Evolutionary conservation across 2,113 vertebrate species (phyloP).

Genomic region (Lichenostomus cassidix): DNA sequence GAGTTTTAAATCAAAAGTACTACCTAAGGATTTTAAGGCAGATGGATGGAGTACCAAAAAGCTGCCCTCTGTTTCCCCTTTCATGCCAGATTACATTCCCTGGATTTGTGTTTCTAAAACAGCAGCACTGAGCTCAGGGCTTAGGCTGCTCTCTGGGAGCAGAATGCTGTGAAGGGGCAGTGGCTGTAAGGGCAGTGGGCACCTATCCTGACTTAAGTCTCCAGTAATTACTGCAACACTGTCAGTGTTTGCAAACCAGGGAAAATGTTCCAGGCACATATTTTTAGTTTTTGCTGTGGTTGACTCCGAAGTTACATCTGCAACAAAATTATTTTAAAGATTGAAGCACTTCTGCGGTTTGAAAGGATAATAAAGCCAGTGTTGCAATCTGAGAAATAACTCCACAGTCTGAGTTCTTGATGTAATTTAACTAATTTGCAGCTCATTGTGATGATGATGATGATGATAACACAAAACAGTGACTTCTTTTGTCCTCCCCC

Average conservation of each 20-base stretch:
- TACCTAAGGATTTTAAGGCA: background rate
- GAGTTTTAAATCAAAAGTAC: background rate
- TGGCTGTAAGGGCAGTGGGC: rapidly evolving
- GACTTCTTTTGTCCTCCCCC: background rate
- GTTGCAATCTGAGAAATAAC: background rate
- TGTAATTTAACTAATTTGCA: background rate
- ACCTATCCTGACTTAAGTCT: rapidly evolving
- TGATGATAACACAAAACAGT: background rate
- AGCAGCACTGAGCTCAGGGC: background rate
- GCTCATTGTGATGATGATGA: background rate
- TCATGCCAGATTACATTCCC: rapidly evolving
- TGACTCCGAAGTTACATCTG: rapidly evolving
- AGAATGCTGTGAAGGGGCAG: background rate
- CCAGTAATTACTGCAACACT: rapidly evolving
- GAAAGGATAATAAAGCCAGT: background rate
- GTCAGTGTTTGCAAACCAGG: rapidly evolving
- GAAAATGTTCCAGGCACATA: background rate
- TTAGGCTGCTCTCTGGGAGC: background rate
- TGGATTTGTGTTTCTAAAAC: background rate
- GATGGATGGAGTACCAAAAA: rapidly evolving
- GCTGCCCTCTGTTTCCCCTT: background rate
- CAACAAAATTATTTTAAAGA: background rate
- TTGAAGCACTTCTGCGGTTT: background rate
- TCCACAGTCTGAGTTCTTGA: background rate
- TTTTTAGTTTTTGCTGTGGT: background rate